Conservation (phyloP, 2,113 vertebrate species). For the Salvelinus fontinalis region DNA sequence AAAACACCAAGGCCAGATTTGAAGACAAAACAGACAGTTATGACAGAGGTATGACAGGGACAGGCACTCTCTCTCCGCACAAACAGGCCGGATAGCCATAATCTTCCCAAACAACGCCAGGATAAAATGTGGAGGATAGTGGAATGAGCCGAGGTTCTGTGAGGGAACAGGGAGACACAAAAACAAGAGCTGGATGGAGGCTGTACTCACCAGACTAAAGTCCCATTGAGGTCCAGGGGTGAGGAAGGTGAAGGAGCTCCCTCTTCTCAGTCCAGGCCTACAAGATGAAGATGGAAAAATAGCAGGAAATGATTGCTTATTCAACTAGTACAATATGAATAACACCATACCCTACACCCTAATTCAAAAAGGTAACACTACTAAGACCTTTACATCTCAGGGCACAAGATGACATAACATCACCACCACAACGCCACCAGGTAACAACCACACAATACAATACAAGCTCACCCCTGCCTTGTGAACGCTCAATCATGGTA, state of each 20-base stretch:
- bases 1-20: conserved; percentile 29
- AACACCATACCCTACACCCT: not conserved
- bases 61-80: not conserved
- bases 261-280: conserved; percentile 83
- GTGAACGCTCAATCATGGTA: too few species aligned
- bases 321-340: not conserved
- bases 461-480: too few species aligned
- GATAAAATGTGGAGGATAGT: too few species aligned
- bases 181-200: not conserved
- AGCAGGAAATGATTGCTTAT: not conserved
- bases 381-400: not conserved
- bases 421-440: not conserved
- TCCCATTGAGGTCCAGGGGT: conserved; percentile 87
- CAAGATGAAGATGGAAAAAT: not conserved
- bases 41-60: conserved; percentile 5
- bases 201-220: conserved; percentile 83
- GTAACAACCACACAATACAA: not conserved
- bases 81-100: not conserved
- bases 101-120: too few species aligned
- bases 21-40: conserved; percentile 22
- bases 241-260: conserved; percentile 87
- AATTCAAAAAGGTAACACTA: not conserved
- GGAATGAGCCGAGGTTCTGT: too few species aligned
- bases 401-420: not conserved
- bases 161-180: not conserved